Conservation (phyloP, 2,888 invertebrate genomes). For the Cephus rjabovi region DNA sequence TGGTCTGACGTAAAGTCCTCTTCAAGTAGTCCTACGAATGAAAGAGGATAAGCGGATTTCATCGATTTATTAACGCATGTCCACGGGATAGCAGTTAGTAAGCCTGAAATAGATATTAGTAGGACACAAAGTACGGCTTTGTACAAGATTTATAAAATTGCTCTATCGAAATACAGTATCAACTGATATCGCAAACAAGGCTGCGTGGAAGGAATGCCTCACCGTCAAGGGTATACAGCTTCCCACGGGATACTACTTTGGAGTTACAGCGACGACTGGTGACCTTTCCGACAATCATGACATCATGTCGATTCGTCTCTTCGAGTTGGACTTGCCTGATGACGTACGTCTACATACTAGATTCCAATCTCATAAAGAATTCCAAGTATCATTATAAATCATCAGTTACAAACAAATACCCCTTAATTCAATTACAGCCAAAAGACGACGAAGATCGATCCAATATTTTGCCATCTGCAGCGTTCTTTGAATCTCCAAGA, state of each 20-base stretch:
- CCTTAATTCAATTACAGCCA: conserved; percentile 65
- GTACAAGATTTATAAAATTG: too few species aligned
- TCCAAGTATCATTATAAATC: too few species aligned
- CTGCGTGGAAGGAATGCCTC: conserved; percentile 95
- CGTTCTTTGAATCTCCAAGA: conserved; percentile 90
- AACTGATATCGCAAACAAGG: conserved; percentile 91
- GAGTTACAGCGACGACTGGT: conserved; percentile 95
- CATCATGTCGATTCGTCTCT: conserved; percentile 90
- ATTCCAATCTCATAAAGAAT: background rate
- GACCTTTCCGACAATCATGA: conserved; percentile 98
- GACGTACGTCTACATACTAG: conserved; percentile 66
- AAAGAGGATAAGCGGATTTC: too few species aligned
- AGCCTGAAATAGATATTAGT: too few species aligned
- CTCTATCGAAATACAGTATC: conserved; percentile 73
- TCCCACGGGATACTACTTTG: conserved; percentile 96
- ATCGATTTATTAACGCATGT: too few species aligned
- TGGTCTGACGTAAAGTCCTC: too few species aligned
- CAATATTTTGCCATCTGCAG: conserved; percentile 88
- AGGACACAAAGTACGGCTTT: too few species aligned
- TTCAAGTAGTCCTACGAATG: too few species aligned
- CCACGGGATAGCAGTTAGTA: too few species aligned
- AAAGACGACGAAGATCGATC: conserved; percentile 79
- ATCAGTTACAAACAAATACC: too few species aligned
- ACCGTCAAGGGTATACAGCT: conserved; percentile 88
- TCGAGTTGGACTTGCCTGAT: conserved; percentile 86